These are phyloP conservation scores for Halcyon smyrnensis DNA, from an alignment of 2,797 vertebrate genomes.

Conservation along the genomic window DNA sequence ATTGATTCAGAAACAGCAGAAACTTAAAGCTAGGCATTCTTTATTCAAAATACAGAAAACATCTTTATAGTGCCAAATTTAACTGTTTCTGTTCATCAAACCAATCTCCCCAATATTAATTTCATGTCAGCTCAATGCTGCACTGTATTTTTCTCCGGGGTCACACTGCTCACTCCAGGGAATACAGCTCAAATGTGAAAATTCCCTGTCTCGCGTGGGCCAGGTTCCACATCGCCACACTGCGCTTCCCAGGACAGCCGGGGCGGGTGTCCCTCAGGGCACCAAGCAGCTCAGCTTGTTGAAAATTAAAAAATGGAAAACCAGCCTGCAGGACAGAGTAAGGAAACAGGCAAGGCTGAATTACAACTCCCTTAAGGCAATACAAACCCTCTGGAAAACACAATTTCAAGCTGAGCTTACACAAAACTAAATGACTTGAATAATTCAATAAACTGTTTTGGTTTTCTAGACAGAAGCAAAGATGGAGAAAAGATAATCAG, in stretches of 20 bases:
- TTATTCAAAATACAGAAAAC: background rate
- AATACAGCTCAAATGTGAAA: background rate
- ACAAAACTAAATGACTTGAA: conserved; percentile 60
- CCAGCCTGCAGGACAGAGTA: background rate
- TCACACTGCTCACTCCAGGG: background rate
- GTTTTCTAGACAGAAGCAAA: conserved; percentile 19
- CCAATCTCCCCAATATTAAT: background rate
- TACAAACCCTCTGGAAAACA: conserved; percentile 33
- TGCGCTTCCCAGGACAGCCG: background rate
- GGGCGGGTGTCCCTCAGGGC: background rate
- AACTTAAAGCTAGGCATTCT: background rate
- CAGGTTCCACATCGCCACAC: background rate
- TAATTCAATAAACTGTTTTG: conserved; percentile 61
- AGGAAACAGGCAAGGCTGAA: conserved; percentile 9
- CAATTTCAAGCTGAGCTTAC: conserved; percentile 45
- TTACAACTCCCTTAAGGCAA: conserved; percentile 44
- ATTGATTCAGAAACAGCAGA: background rate
- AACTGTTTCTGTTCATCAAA: background rate
- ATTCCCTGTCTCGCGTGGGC: background rate
- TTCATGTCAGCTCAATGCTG: background rate
- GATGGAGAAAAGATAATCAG: conserved; percentile 12
- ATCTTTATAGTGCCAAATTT: background rate
- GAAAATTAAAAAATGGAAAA: background rate
- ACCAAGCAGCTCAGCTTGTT: background rate
- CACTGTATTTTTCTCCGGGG: background rate